Base-by-base conservation (phyloP, 1,140 invertebrate species). In the Drosophila nikananu region DNA sequence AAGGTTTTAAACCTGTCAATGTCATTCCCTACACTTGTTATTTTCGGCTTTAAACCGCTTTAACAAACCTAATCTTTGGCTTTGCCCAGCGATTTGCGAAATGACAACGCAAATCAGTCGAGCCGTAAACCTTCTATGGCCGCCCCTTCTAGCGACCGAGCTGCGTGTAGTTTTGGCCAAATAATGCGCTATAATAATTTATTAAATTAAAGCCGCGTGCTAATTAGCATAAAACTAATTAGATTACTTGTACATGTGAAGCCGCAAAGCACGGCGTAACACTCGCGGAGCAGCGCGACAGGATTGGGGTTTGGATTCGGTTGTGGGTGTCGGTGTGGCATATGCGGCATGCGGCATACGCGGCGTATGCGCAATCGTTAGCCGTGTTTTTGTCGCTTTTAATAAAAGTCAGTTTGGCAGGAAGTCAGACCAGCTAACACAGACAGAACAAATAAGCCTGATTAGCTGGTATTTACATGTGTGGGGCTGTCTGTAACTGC, bases 151-250 rank as follows among this genome's bases (percentile, higher is more conserved):
- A 7, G 17, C 27, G 19, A 42, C 58, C 60, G 9, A 46, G 61
- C 62, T 68, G 21, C 62, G 54, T 62, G 74, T 79, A 87, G 68
- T 75, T 81, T 66, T 78, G 58, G 32, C 62, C 66, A 79, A 89
- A 87, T 84, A 87, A 81, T 89, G 77, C 62, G 84, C 84, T 58
- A 89, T 87, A 89, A 89, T 90, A 89, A 91, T 86, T 86, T 90
- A 89, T 89, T 89, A 90, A 89, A 89, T 90, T 90, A 90, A 90
- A 81, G 71, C 81, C 86, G 75, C 81, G 75, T 77, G 74, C 86
- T 86, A 90, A 89, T 89, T 89, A 89, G 86, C 86, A 89, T 89
- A 89, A 90, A 89, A 89, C 86, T 89, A 90, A 89, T 89, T 89
- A 89, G 86, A 90, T 91, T 89, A 89, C 86, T 89, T 89, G 86